Conservation (phyloP, 2,113 vertebrate genomes). For the Carollia perspicillata region DNA sequence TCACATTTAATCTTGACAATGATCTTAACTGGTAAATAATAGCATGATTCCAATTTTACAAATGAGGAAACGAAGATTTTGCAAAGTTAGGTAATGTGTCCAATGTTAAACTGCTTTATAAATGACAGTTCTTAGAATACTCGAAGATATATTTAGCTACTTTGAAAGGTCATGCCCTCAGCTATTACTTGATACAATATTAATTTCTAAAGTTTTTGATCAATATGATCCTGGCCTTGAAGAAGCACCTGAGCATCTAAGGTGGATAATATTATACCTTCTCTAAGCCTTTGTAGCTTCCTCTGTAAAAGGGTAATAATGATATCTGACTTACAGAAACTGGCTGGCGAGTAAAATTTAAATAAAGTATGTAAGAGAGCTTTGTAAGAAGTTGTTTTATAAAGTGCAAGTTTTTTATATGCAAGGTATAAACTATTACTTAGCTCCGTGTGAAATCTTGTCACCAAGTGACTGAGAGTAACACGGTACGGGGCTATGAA, state of each 20-base stretch:
- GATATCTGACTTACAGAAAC: background rate
- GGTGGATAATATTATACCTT: background rate
- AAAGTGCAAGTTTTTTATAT: background rate
- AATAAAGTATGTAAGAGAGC: background rate
- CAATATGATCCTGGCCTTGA: background rate
- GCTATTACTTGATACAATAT: background rate
- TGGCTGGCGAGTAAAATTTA: background rate
- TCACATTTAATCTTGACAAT: background rate
- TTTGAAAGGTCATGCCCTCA: background rate
- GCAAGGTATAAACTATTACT: background rate
- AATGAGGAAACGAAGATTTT: background rate
- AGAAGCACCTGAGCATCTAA: background rate
- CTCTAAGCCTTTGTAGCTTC: background rate
- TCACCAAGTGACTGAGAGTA: background rate
- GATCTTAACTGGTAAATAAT: background rate
- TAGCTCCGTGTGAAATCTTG: background rate
- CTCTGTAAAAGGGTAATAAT: background rate
- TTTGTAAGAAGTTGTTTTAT: background rate
- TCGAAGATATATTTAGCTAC: background rate
- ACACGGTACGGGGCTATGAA: background rate
- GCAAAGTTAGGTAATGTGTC: background rate
- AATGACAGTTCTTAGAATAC: background rate
- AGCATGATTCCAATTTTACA: background rate
- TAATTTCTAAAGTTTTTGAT: background rate
- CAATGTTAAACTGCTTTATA: background rate